Base-by-base conservation (phyloP, 2,797 vertebrate species). In the Choloepus didactylus region DNA sequence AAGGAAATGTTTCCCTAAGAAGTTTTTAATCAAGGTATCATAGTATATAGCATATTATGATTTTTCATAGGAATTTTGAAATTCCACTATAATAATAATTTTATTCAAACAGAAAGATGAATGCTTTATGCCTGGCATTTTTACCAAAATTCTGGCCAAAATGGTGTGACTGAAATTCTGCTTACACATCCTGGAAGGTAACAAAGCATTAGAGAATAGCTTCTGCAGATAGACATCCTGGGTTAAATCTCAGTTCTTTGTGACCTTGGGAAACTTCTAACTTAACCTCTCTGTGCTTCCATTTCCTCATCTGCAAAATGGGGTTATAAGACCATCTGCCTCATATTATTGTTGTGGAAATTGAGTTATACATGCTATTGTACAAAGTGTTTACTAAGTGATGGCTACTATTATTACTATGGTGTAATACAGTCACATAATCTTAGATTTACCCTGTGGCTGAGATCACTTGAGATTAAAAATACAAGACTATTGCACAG, bases 271-370 rank as follows among this genome's bases (percentile, higher is more conserved):
- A n/a, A 75, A 18, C 67, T 59, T 35, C 35, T 35, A 35, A 7
- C 18, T 81, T 64, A 69, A n/a, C 5, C 7, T 69, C 21, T 64
- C 35, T 64, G 15, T 5, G 51, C 31, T 38, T 80, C 27, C 79
- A 15, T 31, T 79, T 89, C 62, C 64, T 75, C 15, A 51, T 70
- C 56, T 95, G 6, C 79, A 88, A 94, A 90, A 83, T 69, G 29
- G 51, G 29, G 14, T 0, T 6, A 18, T 77, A 41, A 59, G 18
- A 73, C 35, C 49, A 49, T 76, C 14, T 31, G n/a, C n/a, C 2
- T 62, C 2, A 0, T 49, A 2, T 76, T 16, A 46, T 46, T 41
- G 4, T 59, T 64, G 2, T 59, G 3, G n/a, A 77, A 29, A 56
- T 5, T 66, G 29, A 27, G 25, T 31, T 76, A 64, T 21, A 1